Conservation (phyloP, 1,140 invertebrate species). For the Formica selysi region DNA sequence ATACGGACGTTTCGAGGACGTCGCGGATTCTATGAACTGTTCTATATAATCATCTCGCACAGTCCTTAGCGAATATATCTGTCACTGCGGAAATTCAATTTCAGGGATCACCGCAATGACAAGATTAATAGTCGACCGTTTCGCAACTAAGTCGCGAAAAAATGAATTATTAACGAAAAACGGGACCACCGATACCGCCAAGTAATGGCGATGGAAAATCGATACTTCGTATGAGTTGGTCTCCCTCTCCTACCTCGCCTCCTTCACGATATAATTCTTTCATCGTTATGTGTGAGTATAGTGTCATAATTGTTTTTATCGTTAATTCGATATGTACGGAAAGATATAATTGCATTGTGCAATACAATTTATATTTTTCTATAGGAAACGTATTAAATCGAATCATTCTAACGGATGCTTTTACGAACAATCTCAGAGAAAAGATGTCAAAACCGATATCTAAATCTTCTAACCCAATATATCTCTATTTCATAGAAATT, state of each 20-base stretch:
- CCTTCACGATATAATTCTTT: conserved; percentile 11
- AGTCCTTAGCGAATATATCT: conserved; percentile 61
- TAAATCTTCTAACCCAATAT: too few species aligned
- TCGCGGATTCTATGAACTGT: background rate
- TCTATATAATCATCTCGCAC: conserved; percentile 42
- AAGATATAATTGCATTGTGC: conserved; percentile 4
- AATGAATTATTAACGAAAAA: conserved; percentile 67
- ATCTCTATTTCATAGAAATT: too few species aligned
- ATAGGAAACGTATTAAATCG: background rate
- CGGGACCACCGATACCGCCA: conserved; percentile 7
- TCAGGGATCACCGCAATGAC: conserved; percentile 59
- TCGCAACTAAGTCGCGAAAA: conserved; percentile 53
- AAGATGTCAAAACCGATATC: too few species aligned
- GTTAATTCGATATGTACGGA: background rate
- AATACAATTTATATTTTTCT: background rate
- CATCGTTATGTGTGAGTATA: background rate
- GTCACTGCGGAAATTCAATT: conserved; percentile 69
- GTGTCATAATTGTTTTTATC: conserved; percentile 4
- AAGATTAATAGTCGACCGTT: conserved; percentile 60
- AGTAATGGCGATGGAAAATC: conserved; percentile 33
- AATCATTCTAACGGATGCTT: background rate
- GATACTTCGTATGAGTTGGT: conserved; percentile 41
- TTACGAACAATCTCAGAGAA: background rate
- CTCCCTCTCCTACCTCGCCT: background rate
- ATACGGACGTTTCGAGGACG: background rate